A percentile compares a stretch with the other conserved stretches of the same genome.
Evolutionary conservation across 2,797 vertebrate species (phyloP).

Genomic region (Microchirus variegatus): DNA sequence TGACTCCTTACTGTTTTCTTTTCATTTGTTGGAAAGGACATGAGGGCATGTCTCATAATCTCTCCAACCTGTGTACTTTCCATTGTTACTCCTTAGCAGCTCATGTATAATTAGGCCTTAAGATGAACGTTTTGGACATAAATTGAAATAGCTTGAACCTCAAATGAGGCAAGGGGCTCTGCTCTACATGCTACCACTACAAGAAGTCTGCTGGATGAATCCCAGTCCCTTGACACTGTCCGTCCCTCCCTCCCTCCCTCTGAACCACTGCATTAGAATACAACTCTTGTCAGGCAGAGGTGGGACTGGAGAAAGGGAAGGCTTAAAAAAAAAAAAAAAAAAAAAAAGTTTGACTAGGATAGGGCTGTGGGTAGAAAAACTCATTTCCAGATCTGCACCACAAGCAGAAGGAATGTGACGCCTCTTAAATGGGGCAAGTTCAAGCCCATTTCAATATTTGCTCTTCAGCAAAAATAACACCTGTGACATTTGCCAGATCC

Average conservation of each 20-base stretch:
- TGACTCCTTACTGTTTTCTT: slow-evolving; percentile 19
- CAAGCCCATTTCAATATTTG: slow-evolving; percentile 79
- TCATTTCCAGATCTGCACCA: slow-evolving; percentile 79
- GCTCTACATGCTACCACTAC: slow-evolving; percentile 61
- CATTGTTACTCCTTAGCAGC: slow-evolving; percentile 55
- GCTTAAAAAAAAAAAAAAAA: slow-evolving; percentile 32
- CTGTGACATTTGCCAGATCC: slow-evolving; percentile 74
- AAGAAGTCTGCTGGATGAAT: slow-evolving; percentile 56
- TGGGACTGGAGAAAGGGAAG: slow-evolving; percentile 29
- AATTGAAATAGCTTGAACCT: slow-evolving; percentile 61
- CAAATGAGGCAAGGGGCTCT: slow-evolving; percentile 57
- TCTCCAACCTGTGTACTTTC: slow-evolving; percentile 46
- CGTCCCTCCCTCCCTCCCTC: slow-evolving; percentile 9
- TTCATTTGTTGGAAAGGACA: slow-evolving; percentile 29
- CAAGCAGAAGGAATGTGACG: slow-evolving; percentile 70
- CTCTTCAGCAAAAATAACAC: slow-evolving; percentile 82
- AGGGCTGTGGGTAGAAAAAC: slow-evolving; percentile 13
- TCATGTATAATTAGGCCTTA: slow-evolving; percentile 66
- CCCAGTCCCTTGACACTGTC: slow-evolving; percentile 46
- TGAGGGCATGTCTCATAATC: slow-evolving; percentile 33
- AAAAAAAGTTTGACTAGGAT: slow-evolving; percentile 37
- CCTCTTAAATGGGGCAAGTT: slow-evolving; percentile 62
- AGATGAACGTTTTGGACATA: slow-evolving; percentile 51
- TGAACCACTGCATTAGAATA: slow-evolving; percentile 72
- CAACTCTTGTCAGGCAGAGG: slow-evolving; percentile 66